Conservation (phyloP, 2,888 invertebrate species). For the Tachystola acroxantha region DNA sequence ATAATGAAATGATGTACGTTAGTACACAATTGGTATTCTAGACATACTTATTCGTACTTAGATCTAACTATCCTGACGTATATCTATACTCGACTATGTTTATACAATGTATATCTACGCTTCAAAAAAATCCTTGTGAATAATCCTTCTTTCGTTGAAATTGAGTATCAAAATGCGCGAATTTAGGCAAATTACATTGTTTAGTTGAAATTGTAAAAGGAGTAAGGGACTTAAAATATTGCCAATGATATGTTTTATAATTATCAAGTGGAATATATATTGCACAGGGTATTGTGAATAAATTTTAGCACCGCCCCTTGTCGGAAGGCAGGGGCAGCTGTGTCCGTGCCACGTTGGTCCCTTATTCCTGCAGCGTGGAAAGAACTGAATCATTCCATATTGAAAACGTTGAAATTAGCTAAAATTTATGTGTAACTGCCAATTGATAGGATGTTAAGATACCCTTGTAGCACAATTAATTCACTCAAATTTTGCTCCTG, state of each 20-base stretch:
- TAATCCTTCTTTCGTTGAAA: constrained; percentile 33
- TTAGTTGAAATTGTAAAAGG: constrained; percentile 58
- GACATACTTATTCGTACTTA: constrained; percentile 69
- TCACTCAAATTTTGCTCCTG: no score
- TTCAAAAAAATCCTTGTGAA: constrained; percentile 49
- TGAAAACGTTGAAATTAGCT: constrained; percentile 49
- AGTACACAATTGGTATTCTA: constrained; percentile 75
- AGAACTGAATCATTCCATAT: constrained; percentile 68
- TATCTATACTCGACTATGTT: constrained; percentile 45
- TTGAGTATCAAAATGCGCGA: constrained; percentile 23
- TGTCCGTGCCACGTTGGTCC: constrained; percentile 68
- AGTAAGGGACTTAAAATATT: constrained; percentile 67
- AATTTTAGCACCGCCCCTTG: constrained; percentile 40
- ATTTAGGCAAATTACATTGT: constrained; percentile 44
- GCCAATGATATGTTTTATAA: constrained; percentile 63
- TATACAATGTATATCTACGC: constrained; percentile 39
- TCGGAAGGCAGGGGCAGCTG: constrained; percentile 29
- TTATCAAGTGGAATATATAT: constrained; percentile 64
- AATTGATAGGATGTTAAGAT: constrained; percentile 38
- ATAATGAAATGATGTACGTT: constrained; percentile 71
- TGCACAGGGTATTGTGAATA: constrained; percentile 74
- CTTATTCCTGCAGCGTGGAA: constrained; percentile 63
- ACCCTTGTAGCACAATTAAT: no score
- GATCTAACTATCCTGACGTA: constrained; percentile 61
- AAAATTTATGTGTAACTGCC: constrained; percentile 58